These are phyloP conservation scores for Bergia sp. DNA, from an alignment of 92 coral and sea anemone genomes.

Conservation along the genomic window DNA sequence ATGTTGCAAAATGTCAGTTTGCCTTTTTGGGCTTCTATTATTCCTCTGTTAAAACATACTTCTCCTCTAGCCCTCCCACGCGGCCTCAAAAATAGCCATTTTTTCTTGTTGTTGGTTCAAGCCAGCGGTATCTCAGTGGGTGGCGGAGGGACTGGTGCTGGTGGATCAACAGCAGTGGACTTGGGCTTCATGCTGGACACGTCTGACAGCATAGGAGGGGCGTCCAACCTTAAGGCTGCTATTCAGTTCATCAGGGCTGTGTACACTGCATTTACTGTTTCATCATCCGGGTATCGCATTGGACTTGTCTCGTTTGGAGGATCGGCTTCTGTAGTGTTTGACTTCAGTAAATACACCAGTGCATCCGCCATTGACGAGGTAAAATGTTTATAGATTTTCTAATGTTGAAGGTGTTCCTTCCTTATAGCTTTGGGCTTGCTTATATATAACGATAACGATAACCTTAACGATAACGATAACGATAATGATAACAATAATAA, in stretches of 20 bases:
- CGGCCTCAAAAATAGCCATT: too few species aligned
- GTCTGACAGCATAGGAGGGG: constrained; percentile 64
- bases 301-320: constrained; percentile 77
- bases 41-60: too few species aligned
- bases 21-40: too few species aligned
- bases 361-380: constrained; percentile 48
- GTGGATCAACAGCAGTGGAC: constrained; percentile 57
- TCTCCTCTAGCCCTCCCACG: not conserved
- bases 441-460: too few species aligned
- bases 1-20: too few species aligned
- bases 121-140: constrained; percentile 62
- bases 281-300: constrained; percentile 64
- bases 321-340: constrained; percentile 77
- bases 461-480: too few species aligned
- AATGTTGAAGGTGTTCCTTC: not conserved
- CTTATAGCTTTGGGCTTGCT: too few species aligned
- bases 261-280: constrained; percentile 59
- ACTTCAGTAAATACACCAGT: constrained; percentile 70
- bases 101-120: constrained; percentile 5
- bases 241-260: constrained; percentile 68
- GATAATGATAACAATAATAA: not conserved
- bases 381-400: not conserved
- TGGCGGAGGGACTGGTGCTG: constrained; percentile 47
- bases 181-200: constrained; percentile 80
- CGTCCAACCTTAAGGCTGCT: constrained; percentile 62